Conservation (phyloP, 2,113 vertebrate genomes). For the Herpailurus yagouaroundi region DNA sequence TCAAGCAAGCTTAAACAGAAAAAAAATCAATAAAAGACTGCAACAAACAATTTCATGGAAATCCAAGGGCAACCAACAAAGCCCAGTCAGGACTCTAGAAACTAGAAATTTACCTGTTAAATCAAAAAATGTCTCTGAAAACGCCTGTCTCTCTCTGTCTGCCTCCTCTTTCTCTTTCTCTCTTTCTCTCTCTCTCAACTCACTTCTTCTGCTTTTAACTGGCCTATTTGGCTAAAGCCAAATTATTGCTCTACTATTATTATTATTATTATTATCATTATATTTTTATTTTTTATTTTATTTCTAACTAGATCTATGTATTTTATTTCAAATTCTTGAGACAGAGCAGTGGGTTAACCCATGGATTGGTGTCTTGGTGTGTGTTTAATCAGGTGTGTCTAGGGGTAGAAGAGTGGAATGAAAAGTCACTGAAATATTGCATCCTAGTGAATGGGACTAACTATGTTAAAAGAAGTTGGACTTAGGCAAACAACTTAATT, state of each 20-base stretch:
- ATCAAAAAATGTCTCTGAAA: background rate
- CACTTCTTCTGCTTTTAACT: background rate
- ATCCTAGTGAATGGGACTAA: background rate
- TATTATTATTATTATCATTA: no score
- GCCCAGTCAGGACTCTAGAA: background rate
- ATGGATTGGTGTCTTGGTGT: background rate
- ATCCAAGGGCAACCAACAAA: background rate
- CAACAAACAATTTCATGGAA: background rate
- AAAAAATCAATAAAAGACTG: slow-evolving; percentile 6
- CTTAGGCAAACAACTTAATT: background rate
- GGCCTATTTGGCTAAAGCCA: background rate
- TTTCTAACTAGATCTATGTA: slow-evolving; percentile 15
- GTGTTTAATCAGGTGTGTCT: background rate
- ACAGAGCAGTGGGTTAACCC: background rate
- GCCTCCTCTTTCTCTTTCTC: background rate
- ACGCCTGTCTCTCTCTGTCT: background rate
- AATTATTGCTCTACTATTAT: no score
- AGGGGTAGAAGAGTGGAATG: background rate
- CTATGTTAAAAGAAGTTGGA: background rate
- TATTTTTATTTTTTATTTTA: no score
- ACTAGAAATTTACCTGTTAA: slow-evolving; percentile 15
- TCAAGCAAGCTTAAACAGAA: background rate
- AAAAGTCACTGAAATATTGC: background rate
- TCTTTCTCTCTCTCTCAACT: background rate
- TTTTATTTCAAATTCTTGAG: slow-evolving; percentile 6